Conservation (phyloP, 1,140 invertebrate species). For the Stenopsyche tienmushanensis region DNA sequence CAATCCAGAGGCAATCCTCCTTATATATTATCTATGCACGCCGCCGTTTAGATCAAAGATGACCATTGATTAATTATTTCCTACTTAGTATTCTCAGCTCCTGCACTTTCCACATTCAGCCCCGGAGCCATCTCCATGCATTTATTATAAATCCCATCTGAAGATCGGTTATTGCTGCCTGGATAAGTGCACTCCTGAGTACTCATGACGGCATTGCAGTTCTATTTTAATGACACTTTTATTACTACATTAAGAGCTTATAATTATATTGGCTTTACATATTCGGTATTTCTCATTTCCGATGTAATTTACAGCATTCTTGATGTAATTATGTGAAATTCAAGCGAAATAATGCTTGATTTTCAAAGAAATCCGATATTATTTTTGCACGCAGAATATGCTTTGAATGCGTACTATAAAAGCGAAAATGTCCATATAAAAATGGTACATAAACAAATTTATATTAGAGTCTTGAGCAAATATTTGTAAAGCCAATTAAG, state of each 20-base stretch:
- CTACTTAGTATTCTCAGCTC: constrained; percentile 9
- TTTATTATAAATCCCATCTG: background rate
- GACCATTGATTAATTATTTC: constrained; percentile 8
- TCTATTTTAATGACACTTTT: background rate
- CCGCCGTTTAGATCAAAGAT: background rate
- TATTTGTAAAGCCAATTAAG: too few relatives aligned
- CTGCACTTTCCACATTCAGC: background rate
- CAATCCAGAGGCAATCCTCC: background rate
- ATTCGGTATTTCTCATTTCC: too few relatives aligned
- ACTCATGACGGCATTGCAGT: background rate
- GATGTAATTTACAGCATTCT: too few relatives aligned
- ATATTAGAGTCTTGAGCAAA: too few relatives aligned
- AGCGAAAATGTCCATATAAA: too few relatives aligned
- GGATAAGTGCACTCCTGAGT: background rate
- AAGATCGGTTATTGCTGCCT: background rate
- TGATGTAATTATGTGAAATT: too few relatives aligned
- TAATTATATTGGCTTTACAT: background rate
- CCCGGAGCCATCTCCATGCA: background rate
- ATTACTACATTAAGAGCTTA: background rate
- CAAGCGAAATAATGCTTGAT: too few relatives aligned
- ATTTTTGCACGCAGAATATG: too few relatives aligned
- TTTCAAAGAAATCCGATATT: too few relatives aligned
- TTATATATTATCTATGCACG: background rate
- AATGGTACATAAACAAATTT: too few relatives aligned
- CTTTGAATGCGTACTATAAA: too few relatives aligned